Evolutionary conservation across 1,140 invertebrate species (phyloP), one percentile per base, ranked within the genome.

Genomic region (Euglossa dilemma): DNA sequence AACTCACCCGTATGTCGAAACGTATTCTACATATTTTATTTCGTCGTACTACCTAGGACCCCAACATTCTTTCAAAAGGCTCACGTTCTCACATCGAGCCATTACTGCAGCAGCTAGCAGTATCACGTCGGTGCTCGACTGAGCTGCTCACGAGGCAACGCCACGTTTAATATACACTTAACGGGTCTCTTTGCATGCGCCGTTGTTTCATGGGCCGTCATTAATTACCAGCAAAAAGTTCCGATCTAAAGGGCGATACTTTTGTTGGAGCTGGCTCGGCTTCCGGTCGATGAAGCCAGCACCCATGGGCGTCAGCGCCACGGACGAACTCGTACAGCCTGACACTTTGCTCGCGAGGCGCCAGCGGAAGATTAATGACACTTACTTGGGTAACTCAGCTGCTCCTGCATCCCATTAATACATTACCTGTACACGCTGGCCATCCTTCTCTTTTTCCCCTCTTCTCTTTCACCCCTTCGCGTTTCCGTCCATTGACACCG

Each of bases 361-460:
- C 69, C 81, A 72, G 67, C 72, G 66, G 77, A 89, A 90, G 89
- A 90, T 90, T 90, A 89, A 90, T 89, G 89, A 90, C 87, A 82
- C 89, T 89, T 73, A 63, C 87, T 72, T 50, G 85, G 85, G 66
- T 81, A 84, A 81, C 83, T 77, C 74, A 74, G 67, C 74, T 85
- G 83, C 78, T 85, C 59, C 81, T 84, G 87, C 87, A 90, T 90
- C 87, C 87, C 88, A 90, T 90, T 90, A 90, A 90, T 90, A 89
- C 76, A 89, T 90, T 90, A 90, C 76, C 77, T 66, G 80, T 85
- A 85, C 78, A 63, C 59, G 78, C 47, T 57, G 75, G 20, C 67
- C 71, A 56, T 70, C 80, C 59, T 47, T 59, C 64, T 52, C 73
- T 45, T 78, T 76, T 50, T 0, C 50, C 50, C n/a, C 16, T n/a